phyloP scores from a whole-genome alignment of 2,113 vertebrate species.

The Rhinolophus ferrumequinum region DNA sequence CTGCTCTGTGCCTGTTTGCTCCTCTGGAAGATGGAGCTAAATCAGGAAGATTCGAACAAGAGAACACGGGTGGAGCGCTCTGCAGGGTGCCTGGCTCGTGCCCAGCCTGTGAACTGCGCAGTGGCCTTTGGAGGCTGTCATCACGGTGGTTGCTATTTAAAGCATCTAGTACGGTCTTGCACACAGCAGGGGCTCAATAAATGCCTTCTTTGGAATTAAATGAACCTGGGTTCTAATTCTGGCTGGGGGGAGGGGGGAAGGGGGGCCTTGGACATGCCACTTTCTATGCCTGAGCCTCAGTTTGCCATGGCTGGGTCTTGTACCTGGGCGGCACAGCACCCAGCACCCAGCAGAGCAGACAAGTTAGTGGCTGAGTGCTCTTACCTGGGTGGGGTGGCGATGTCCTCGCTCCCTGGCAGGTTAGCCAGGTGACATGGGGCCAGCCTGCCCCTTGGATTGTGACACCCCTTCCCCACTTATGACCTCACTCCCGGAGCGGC shows the following conservation, averaged over 20 bases:
- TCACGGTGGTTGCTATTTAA: neutral
- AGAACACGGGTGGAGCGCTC: rapidly evolving
- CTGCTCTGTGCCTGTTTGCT: neutral
- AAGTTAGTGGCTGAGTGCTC: rapidly evolving
- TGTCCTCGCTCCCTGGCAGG: neutral
- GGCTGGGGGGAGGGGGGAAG: too few species aligned
- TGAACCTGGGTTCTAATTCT: neutral
- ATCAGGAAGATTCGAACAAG: too few species aligned
- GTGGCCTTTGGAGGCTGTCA: rapidly evolving
- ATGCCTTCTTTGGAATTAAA: neutral
- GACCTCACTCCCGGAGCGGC: slow-evolving; percentile 2
- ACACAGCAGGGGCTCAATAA: neutral
- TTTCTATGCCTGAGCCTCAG: neutral
- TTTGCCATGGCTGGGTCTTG: neutral
- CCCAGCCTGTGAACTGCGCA: neutral
- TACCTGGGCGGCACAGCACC: rapidly evolving
- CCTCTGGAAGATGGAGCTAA: neutral
- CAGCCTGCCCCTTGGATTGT: neutral
- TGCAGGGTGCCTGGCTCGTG: rapidly evolving
- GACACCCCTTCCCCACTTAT: neutral
- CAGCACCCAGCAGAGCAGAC: rapidly evolving
- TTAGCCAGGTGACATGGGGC: too few species aligned
- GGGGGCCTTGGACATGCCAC: rapidly evolving
- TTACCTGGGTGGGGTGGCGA: neutral
- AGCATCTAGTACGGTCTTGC: neutral